Conservation (phyloP, 1,140 invertebrate species). For the Drosophila watanabei region DNA sequence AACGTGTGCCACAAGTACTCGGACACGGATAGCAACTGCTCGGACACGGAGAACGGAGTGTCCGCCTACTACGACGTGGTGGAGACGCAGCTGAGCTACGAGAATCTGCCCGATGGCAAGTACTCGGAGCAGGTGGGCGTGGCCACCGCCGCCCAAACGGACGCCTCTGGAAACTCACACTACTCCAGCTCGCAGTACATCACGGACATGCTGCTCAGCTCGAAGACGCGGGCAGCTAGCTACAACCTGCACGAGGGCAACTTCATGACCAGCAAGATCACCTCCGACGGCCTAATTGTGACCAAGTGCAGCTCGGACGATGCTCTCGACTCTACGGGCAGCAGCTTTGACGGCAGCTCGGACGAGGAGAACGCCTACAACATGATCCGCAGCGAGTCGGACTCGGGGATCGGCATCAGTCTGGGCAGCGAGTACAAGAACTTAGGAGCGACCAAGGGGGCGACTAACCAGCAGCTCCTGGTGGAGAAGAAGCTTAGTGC, state of each 20-base stretch:
- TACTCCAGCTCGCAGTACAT: conserved; percentile 85
- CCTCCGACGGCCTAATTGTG: conserved; percentile 82
- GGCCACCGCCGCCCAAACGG: conserved; percentile 48
- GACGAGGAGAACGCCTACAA: conserved; percentile 85
- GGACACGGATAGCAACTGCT: conserved; percentile 82
- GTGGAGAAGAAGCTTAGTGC: conserved; percentile 80
- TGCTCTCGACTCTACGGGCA: conserved; percentile 83
- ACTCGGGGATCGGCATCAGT: conserved; percentile 84
- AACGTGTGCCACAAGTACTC: conserved; percentile 87
- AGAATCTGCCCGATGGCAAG: conserved; percentile 85
- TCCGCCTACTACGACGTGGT: conserved; percentile 85
- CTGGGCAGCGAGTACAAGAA: conserved; percentile 83
- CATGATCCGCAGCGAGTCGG: conserved; percentile 85
- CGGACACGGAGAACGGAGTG: conserved; percentile 81
- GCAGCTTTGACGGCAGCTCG: conserved; percentile 85
- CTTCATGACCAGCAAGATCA: conserved; percentile 85
- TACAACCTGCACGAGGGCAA: conserved; percentile 84
- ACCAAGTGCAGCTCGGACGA: conserved; percentile 85
- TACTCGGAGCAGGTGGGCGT: conserved; percentile 68
- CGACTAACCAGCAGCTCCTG: conserved; percentile 30
- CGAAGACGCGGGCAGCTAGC: conserved; percentile 79
- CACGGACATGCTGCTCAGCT: conserved; percentile 83
- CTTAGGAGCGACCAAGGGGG: conserved; percentile 23
- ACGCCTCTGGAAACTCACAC: conserved; percentile 29
- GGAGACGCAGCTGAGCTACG: conserved; percentile 82